Evolutionary conservation across 2,888 invertebrate genomes (phyloP), one percentile per base, ranked within the genome.

Genomic region (Chironomus tentans): DNA sequence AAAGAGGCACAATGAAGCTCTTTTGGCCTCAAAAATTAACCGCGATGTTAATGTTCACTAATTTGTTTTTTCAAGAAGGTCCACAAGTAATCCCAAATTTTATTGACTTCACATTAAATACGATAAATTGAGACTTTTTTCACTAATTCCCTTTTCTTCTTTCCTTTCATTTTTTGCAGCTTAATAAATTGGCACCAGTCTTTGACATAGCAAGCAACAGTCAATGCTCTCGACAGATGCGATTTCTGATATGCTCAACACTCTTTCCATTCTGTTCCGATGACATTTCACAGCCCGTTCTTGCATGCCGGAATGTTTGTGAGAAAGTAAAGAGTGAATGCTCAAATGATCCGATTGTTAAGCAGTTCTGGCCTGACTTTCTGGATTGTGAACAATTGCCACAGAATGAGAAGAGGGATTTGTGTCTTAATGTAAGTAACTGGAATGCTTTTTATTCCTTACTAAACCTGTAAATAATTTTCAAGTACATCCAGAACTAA

Each of bases 241-340:
- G 92, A 79, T 92, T 96, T 83, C 91, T 96, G 81, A 88, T 97
- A 77, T 97, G 96, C 85, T 93, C 95, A 15, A 91, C 95, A 74
- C 93, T 93, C 83, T 92, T 93, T 10, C 96, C 96, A 50, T 91
- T 97, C 83, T 97, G 96, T 84, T 93, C 94, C 46, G 92, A 92
- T 81, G 91, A 94, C 83, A 92, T 93, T 78, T 89, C 91, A 28
- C 91, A 91, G 79, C 91, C 93, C 61, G 93, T 96, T 78, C 92
- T 92, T 77, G 92, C 94, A 10, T 96, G 96, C 84, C 88, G 92
- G 77, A 91, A 92, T 24, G 90, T 96, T 79, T 96, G 96, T 84
- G 90, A 93, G 81, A 89, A 90, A 79, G 92, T 92, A 5, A 87
- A 87, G 78, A 85, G 84, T 3, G 92, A 92, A 81, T 94, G 94